Conservation (phyloP, 2,797 vertebrate genomes). For the Pangasius djambal region DNA sequence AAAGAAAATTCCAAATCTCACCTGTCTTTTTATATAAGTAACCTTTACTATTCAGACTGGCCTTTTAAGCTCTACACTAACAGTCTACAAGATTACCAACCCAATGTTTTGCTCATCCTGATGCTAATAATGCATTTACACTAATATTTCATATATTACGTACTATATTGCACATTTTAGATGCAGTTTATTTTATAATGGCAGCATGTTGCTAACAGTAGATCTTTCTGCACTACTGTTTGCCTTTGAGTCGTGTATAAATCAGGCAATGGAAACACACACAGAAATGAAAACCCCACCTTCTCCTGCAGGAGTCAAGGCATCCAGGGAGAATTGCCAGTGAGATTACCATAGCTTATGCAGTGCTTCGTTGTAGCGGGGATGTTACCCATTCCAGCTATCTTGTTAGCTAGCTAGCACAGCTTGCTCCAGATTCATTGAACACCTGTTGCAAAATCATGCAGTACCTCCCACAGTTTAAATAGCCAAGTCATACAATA, state of each 20-base stretch:
- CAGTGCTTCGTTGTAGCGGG: constrained; percentile 84
- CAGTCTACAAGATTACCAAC: neutral
- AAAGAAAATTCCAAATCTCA: neutral
- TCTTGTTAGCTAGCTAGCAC: constrained; percentile 45
- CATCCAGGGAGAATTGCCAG: constrained; percentile 84
- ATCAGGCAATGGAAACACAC: constrained; percentile 7
- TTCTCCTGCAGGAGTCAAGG: constrained; percentile 56
- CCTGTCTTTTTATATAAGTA: neutral
- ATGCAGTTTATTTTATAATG: neutral
- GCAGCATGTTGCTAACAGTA: neutral
- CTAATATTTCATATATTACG: neutral
- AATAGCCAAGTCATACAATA: neutral
- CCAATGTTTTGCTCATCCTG: neutral
- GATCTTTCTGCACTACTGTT: neutral
- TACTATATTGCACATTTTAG: neutral
- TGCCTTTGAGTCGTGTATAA: neutral
- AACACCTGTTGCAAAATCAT: constrained; percentile 31
- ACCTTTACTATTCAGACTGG: neutral
- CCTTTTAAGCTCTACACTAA: neutral
- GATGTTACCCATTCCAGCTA: constrained; percentile 75
- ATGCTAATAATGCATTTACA: neutral
- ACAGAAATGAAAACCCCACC: neutral
- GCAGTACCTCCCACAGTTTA: neutral
- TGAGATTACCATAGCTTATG: constrained; percentile 85
- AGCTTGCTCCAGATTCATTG: constrained; percentile 8